Evolutionary conservation across 2,797 vertebrate genomes (phyloP).

Genomic region (Lagorchestes hirsutus): DNA sequence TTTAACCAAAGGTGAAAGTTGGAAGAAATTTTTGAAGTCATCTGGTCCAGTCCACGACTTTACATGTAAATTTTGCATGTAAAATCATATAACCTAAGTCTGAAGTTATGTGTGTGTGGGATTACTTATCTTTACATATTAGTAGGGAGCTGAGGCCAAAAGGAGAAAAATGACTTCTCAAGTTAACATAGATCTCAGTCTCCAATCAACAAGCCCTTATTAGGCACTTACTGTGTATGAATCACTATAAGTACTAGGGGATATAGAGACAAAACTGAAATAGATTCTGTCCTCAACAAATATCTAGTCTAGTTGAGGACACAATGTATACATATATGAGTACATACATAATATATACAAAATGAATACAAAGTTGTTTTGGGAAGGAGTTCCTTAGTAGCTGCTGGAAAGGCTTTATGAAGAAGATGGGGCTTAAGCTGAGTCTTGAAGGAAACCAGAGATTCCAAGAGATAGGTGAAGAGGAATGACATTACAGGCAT

Average conservation of each 20-base stretch:
- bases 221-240: not conserved
- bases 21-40: not conserved
- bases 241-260: not conserved
- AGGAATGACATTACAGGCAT: not conserved
- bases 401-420: not conserved
- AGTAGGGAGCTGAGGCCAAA: not conserved
- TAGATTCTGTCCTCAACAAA: not conserved
- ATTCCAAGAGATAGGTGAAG: not conserved
- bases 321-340: not conserved
- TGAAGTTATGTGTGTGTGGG: not conserved
- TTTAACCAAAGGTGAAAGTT: not conserved
- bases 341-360: not conserved
- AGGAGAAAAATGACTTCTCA: not conserved
- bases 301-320: not conserved
- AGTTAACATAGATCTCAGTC: not conserved
- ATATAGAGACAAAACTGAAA: not conserved
- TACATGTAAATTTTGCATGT: not conserved
- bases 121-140: not conserved
- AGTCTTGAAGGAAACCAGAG: not conserved
- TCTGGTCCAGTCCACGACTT: not conserved
- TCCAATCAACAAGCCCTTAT: not conserved
- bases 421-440: not conserved
- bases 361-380: not conserved
- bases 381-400: not conserved
- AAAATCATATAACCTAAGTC: not conserved